Evolutionary conservation across 2,113 vertebrate genomes (phyloP).

Genomic region (Panthera tigris): DNA sequence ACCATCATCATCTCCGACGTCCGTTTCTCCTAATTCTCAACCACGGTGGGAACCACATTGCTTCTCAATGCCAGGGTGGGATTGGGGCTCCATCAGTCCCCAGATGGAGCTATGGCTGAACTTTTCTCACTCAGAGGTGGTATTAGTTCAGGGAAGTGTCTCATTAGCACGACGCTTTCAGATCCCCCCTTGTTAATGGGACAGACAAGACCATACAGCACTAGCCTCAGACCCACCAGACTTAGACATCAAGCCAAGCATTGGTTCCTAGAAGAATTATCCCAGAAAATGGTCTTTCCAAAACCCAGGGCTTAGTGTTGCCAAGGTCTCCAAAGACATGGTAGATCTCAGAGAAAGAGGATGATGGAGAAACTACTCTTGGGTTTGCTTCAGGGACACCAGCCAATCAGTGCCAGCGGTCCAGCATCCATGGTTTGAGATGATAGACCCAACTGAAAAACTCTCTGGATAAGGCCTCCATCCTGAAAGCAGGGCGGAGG

Average conservation of each 20-base stretch:
- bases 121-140: background rate
- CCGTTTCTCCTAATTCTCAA: background rate
- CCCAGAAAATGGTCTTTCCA: background rate
- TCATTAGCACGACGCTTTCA: background rate
- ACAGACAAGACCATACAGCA: accelerated
- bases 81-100: background rate
- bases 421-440: background rate
- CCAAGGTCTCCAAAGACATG: background rate
- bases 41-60: background rate
- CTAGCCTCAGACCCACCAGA: background rate
- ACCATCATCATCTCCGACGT: accelerated
- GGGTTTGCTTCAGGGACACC: too few relatives aligned
- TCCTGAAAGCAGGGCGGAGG: background rate
- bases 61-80: background rate
- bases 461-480: accelerated
- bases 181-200: background rate
- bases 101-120: background rate
- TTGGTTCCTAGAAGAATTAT: background rate
- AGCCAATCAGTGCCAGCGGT: accelerated
- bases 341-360: background rate
- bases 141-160: background rate
- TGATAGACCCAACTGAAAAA: accelerated
- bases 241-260: background rate
- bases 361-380: accelerated
- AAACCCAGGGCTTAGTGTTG: background rate